Evolutionary conservation across 2,113 vertebrate genomes (phyloP), one percentile per base, ranked within the genome.

Genomic region (Carassius auratus): DNA sequence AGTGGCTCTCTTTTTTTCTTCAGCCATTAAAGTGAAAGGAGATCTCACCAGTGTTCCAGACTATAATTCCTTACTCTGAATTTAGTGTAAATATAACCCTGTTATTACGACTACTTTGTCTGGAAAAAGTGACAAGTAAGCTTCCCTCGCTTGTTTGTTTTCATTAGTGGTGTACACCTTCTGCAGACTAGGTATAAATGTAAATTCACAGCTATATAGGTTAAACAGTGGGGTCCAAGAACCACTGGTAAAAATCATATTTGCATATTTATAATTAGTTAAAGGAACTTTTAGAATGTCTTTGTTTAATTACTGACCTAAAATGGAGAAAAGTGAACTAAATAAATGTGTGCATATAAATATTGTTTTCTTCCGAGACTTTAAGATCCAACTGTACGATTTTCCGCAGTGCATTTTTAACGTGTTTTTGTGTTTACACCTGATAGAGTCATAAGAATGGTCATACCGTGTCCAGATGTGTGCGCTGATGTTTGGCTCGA

Each of bases 401-500:
- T 75, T 26, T 23, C 19, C 66, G 1, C 19, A 38, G 33, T 52
- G 48, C 13, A 26, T 59, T 36, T 57, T 57, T 38, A 15, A 55
- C 33, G 13, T 2, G 17, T 9, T 59, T 78, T 73, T 33, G 50
- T 45, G 15, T 59, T 59, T 26, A 15, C 14, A 71, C 13, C 19
- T 81, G 1, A 59, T n/a, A 52, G 52, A 76, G 30, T 12, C 80
- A 15, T 57, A 42, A 45, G 5, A 42, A 30, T 4, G 8, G 64
- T 7, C 26, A 21, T 5, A 89, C 94, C 86, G 92, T 94, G 91
- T 94, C 94, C 87, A 94, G 87, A 85, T 94, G 94, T 1, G 94
- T 94, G 21, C 93, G 90, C 89, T 94, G 93, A 90, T 94, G 93
- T 62, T 94, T 94, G 84, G 93, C 93, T 0, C 93, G 91, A 86